Evolutionary conservation across 64 coral and sea anemone species (phyloP), one percentile per base, ranked within the genome.

Genomic region (Trachythela sp.): DNA sequence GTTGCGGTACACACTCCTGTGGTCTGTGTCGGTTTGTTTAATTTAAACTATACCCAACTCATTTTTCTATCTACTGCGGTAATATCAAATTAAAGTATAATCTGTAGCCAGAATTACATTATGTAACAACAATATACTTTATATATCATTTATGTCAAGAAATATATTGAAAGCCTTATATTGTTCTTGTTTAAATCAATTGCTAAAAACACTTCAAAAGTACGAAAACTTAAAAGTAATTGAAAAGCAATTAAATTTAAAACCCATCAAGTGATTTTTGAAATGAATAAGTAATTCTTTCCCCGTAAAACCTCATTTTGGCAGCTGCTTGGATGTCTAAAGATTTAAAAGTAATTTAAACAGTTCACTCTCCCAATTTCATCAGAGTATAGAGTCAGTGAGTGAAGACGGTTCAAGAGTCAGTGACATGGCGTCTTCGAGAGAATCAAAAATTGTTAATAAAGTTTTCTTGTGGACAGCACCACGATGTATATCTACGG

Each of bases 401-500:
- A n/a, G 56, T n/a, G 56, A n/a, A n/a, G 1, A 64, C 26, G 24
- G 1, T 64, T 64, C 42, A 45, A 45, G 42, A 45, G 42, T 6
- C 11, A 11, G 42, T 26, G 24, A 64, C 22, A 52, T 52, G 49
- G 56, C 4, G 13, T 64, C 24, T n/a, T 1, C 26, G 20, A n/a
- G 56, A 15, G 49, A 52, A 72, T 8, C 32, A 80, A 30, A 36
- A 36, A 45, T 6, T 45, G 75, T 80, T 40, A 89, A 85, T 31
- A 85, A 90, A 77, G 49, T 97, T 33, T 35, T 94, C 38, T 89
- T 97, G 38, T 97, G 95, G 95, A 91, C 95, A 8, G 95, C 95
- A 84, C 95, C 95, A 32, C 50, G 95, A 48, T 94, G 95, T n/a
- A 89, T 97, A 36, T 97, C 95, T 14, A 94, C 90, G 2, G 95